Evolutionary conservation across 2,113 vertebrate genomes (phyloP).

Genomic region (Pituophis catenifer): DNA sequence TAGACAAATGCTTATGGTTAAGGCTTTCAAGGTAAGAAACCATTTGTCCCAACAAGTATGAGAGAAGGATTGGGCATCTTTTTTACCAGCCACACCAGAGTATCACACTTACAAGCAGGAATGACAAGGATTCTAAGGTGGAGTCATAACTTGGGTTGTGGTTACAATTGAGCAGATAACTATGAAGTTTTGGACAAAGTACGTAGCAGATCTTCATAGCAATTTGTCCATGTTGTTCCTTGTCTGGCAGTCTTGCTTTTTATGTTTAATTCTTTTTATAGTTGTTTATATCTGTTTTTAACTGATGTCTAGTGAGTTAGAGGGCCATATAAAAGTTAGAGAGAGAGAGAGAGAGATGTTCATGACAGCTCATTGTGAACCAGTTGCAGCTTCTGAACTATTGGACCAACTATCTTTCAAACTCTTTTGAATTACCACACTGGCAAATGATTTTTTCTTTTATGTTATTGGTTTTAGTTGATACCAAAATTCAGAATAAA

Average conservation of each 20-base stretch:
- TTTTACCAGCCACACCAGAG: not conserved
- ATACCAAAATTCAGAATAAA: not conserved
- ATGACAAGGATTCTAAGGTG: not conserved
- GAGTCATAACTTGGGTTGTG: not conserved
- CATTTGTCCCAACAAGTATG: not conserved
- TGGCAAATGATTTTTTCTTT: not conserved
- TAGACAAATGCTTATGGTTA: not conserved
- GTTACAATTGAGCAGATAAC: not conserved
- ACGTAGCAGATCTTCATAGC: not conserved
- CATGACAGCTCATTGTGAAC: not conserved
- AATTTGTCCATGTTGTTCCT: not conserved
- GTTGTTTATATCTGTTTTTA: too few species aligned
- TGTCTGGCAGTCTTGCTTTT: not conserved
- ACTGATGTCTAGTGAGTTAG: not conserved
- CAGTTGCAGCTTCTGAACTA: not conserved
- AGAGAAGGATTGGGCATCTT: not conserved
- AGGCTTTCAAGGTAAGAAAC: not conserved
- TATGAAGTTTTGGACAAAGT: not conserved
- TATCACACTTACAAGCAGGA: not conserved
- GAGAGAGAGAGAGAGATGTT: too few species aligned
- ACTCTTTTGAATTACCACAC: not conserved
- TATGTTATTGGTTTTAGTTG: fast-evolving
- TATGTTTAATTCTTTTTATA: not conserved
- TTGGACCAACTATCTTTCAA: not conserved
- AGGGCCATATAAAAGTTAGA: not conserved